Evolutionary conservation across 2,888 invertebrate genomes (phyloP).

Genomic region (Dicroscelio sp.): DNA sequence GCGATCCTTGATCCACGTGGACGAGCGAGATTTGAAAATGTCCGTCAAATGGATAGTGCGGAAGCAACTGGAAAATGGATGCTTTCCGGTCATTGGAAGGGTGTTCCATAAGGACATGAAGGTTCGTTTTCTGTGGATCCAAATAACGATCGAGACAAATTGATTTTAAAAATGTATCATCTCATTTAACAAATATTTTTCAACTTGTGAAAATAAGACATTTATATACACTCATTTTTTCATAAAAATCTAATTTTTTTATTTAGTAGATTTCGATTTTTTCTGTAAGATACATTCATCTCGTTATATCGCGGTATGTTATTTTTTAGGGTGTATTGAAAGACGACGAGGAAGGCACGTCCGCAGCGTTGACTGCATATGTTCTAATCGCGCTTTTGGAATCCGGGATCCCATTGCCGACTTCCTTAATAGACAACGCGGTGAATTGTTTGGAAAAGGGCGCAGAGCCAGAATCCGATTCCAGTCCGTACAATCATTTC

Average conservation of each 20-base stretch:
- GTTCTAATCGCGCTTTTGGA: slow-evolving; percentile 94
- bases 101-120: slow-evolving; percentile 94
- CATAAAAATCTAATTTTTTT: neutral
- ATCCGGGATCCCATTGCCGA: slow-evolving; percentile 92
- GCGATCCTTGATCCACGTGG: slow-evolving; percentile 92
- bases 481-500: slow-evolving; percentile 92
- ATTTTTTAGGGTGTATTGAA: slow-evolving; percentile 90
- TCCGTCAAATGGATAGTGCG: slow-evolving; percentile 93
- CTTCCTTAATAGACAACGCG: slow-evolving; percentile 92
- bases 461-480: slow-evolving; percentile 86
- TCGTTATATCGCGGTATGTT: no score
- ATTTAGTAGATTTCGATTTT: neutral
- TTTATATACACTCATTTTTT: no score
- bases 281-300: slow-evolving; percentile 16
- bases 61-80: slow-evolving; percentile 95
- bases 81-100: slow-evolving; percentile 94
- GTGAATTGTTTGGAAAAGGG: slow-evolving; percentile 92
- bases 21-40: slow-evolving; percentile 92
- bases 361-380: slow-evolving; percentile 94
- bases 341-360: slow-evolving; percentile 87
- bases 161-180: no score
- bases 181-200: no score
- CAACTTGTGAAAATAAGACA: no score
- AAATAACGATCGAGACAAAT: no score
- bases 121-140: slow-evolving; percentile 87